Conservation (phyloP, 2,113 vertebrate genomes). For the Notarius lentiginosus region DNA sequence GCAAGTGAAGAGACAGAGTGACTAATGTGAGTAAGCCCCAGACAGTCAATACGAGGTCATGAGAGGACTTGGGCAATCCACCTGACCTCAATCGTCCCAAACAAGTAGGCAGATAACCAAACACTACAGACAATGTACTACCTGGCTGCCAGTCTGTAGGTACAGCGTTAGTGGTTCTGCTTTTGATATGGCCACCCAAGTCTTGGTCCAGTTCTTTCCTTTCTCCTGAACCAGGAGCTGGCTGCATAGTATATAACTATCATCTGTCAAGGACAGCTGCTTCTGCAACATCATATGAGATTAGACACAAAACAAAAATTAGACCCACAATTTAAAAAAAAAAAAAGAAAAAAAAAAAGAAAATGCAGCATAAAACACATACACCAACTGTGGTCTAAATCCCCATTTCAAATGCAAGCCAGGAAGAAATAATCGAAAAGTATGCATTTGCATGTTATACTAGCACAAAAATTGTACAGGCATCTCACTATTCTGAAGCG, state of each 20-base stretch:
- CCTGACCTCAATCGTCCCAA: constrained; percentile 38
- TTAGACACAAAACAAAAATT: not conserved
- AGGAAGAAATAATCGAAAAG: not conserved
- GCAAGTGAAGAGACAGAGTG: not conserved
- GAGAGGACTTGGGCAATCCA: constrained; percentile 11
- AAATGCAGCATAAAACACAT: not conserved
- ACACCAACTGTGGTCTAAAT: not conserved
- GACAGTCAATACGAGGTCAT: not conserved
- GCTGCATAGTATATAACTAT: constrained; percentile 78
- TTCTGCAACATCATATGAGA: constrained; percentile 67
- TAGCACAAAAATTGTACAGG: not conserved
- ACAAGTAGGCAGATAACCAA: constrained; percentile 21
- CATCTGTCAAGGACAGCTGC: constrained; percentile 67
- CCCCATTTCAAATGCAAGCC: not conserved
- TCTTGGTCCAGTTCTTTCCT: constrained; percentile 81
- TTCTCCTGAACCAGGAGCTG: constrained; percentile 82
- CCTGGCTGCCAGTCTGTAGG: constrained; percentile 80
- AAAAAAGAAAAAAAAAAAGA: not conserved
- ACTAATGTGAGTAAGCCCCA: not conserved
- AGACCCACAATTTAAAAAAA: not conserved
- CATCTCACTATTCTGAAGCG: not conserved
- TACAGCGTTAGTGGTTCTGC: constrained; percentile 81
- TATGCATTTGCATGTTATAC: not conserved
- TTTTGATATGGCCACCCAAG: constrained; percentile 79
- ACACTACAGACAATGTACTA: constrained; percentile 54